Conservation (phyloP, 2,797 vertebrate species). For the Microtus obscurus region DNA sequence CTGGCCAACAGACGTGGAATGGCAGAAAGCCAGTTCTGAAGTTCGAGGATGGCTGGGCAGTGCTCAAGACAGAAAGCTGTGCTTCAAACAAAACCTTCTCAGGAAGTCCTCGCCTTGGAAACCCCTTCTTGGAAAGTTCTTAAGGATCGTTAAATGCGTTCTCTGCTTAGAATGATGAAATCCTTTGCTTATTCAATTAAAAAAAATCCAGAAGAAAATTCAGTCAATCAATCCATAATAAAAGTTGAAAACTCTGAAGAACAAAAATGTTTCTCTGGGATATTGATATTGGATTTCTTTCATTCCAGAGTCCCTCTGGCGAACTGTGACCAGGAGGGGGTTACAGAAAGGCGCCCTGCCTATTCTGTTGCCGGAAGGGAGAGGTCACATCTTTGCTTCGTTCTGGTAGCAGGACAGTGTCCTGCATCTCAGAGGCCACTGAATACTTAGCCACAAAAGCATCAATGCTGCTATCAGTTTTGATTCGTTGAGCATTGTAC, state of each 20-base stretch:
- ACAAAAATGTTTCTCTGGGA: background rate
- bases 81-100: background rate
- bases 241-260: background rate
- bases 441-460: background rate
- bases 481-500: background rate
- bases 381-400: background rate
- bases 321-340: rapidly evolving
- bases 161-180: background rate
- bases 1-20: background rate
- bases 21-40: background rate
- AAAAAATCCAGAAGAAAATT: slow-evolving; percentile 27
- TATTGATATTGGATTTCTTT: background rate
- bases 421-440: background rate
- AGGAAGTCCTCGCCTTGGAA: background rate
- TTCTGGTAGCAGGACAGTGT: background rate
- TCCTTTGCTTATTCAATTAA: slow-evolving; percentile 3
- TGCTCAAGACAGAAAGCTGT: background rate
- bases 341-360: no score
- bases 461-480: background rate
- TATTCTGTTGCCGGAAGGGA: background rate
- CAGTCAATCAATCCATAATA: background rate
- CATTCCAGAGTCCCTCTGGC: background rate
- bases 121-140: background rate
- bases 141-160: background rate
- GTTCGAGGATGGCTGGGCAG: background rate